Conservation (phyloP, 2,113 vertebrate genomes). For the Halcyon senegalensis region DNA sequence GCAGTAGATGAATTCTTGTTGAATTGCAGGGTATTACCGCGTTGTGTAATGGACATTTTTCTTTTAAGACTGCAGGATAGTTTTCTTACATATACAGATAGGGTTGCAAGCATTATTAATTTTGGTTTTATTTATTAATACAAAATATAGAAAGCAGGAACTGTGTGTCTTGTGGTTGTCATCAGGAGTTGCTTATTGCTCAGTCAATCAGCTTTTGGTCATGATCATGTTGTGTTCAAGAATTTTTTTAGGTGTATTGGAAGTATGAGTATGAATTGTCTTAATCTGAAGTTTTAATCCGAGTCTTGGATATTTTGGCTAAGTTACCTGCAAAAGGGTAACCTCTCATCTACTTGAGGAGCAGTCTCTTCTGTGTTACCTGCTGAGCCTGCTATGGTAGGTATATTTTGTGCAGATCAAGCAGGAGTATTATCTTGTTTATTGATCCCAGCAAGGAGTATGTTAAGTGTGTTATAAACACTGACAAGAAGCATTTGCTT, state of each 20-base stretch:
- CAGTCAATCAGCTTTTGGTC: neutral
- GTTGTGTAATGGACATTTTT: neutral
- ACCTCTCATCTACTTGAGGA: rapidly evolving
- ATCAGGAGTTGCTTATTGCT: neutral
- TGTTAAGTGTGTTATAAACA: neutral
- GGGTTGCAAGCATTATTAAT: neutral
- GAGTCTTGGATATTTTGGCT: neutral
- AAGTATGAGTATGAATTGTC: neutral
- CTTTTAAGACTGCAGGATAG: neutral
- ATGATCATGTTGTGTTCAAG: neutral
- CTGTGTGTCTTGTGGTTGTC: neutral
- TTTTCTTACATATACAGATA: neutral
- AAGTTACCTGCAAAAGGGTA: neutral
- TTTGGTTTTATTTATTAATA: neutral
- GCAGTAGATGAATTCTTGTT: neutral
- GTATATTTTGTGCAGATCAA: neutral
- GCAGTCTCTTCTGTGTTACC: neutral
- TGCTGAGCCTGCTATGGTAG: neutral
- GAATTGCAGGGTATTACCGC: neutral
- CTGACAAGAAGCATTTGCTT: neutral
- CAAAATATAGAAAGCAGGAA: neutral
- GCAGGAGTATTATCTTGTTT: neutral
- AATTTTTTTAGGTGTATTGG: too few relatives aligned
- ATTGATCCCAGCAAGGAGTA: neutral
- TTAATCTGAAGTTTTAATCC: neutral